Base-by-base conservation (phyloP, 2,888 invertebrate species). In the Cryptocephalus moraei region DNA sequence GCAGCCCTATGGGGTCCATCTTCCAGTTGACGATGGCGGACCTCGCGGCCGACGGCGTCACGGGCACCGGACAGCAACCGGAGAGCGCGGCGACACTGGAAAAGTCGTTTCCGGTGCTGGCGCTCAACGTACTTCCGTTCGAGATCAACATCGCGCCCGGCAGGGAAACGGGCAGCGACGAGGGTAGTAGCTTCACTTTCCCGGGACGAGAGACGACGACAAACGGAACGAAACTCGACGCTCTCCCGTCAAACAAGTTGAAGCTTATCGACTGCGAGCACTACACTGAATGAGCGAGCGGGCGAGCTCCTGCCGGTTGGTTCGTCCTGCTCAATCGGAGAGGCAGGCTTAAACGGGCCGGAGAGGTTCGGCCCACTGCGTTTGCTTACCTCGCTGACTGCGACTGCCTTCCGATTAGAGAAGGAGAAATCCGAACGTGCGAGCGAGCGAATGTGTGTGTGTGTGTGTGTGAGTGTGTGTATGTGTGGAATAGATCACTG, bases 71-170 rank as follows among this genome's bases (percentile, higher is more conserved):
- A 61, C 70, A 70, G 57, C 72, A 72, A 49, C 70, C 70, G 47
- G 70, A 67, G 52, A 69, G 61, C 51, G 67, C 69, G 57, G 69
- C 65, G 50, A 70, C 67, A 56, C 65, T 68, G 53, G 70, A 64
- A 62, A 69, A 71, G 53, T 72, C 72, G 65, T 66, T 68, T 56
- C 67, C 68, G 75, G 67, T 76, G 70, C 54, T 46, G 51, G 51
- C 51, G 36, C 51, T 49, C 49, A 56, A 70, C 73, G 73, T 74
- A 72, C 73, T 76, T 73, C 77, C 79, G 64, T 66, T 79, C 66
- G 79, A 79, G 73, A 80, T 80, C 75, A 80, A 77, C 80, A 80
- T 80, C 60, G 66, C 65, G 67, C 12, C n/a, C n/a, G 6, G 6
- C 31, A 12, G 10, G n/a, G 14, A 6, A 13, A 14, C 6, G 41